Conservation (phyloP, 2,113 vertebrate species). For the Chamaea fasciata region DNA sequence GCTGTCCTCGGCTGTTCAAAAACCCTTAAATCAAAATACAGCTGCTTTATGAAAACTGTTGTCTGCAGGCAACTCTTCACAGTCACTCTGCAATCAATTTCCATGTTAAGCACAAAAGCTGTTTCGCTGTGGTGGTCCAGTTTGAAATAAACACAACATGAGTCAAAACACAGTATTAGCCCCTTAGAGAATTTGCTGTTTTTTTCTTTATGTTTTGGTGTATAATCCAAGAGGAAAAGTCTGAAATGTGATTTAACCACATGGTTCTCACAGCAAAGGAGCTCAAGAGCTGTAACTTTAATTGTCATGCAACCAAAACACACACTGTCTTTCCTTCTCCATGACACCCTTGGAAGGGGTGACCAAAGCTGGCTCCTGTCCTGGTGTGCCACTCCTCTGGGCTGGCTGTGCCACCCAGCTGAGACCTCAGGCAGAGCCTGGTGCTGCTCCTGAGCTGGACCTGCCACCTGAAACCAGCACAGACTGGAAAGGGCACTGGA, state of each 20-base stretch:
- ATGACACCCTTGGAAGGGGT: background rate
- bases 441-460: background rate
- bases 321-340: background rate
- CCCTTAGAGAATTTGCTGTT: background rate
- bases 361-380: background rate
- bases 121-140: background rate
- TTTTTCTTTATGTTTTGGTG: background rate
- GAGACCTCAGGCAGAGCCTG: background rate
- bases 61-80: background rate
- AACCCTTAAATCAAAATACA: background rate
- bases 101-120: background rate
- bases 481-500: background rate
- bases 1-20: background rate
- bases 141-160: background rate
- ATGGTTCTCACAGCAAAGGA: background rate
- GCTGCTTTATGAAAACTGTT: background rate
- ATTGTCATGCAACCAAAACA: background rate
- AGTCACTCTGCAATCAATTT: background rate
- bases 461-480: background rate
- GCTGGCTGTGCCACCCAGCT: background rate
- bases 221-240: background rate
- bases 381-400: background rate
- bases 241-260: background rate
- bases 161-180: background rate
- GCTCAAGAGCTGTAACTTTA: background rate